Evolutionary conservation across 2,113 vertebrate species (phyloP).

Genomic region (Eonycteris spelaea): DNA sequence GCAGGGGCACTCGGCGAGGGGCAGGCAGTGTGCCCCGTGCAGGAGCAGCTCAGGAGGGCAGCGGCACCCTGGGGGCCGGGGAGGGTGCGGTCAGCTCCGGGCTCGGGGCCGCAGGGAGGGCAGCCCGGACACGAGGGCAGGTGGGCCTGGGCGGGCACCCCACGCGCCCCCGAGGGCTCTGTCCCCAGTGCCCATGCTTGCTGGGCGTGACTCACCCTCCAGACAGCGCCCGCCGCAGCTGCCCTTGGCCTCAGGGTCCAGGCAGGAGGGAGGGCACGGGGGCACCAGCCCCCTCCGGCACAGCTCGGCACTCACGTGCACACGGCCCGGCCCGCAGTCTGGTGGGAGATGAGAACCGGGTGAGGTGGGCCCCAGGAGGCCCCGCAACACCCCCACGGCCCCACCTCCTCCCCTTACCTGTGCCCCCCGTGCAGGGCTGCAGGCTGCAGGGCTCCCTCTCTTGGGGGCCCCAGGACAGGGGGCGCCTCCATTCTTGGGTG

Average conservation of each 20-base stretch:
- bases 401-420: slow-evolving; percentile 51
- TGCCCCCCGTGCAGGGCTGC: slow-evolving; percentile 80
- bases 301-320: slow-evolving; percentile 81
- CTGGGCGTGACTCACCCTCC: slow-evolving; percentile 77
- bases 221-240: slow-evolving; percentile 85
- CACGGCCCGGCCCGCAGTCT: slow-evolving; percentile 84
- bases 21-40: slow-evolving; percentile 84
- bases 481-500: slow-evolving; percentile 89
- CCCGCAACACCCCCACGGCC: fast-evolving
- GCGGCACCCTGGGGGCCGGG: slow-evolving; percentile 83
- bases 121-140: neutral
- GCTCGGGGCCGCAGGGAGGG: too few species aligned
- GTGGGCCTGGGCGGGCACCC: neutral
- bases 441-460: slow-evolving; percentile 87
- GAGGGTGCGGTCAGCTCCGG: neutral
- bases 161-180: fast-evolving
- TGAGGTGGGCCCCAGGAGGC: neutral
- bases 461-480: slow-evolving; percentile 84
- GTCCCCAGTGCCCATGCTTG: slow-evolving; percentile 49
- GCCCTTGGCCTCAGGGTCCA: slow-evolving; percentile 78
- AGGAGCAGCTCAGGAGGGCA: slow-evolving; percentile 85
- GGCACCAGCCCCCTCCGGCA: slow-evolving; percentile 80
- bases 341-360: neutral
- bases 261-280: slow-evolving; percentile 85
- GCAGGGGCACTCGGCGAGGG: slow-evolving; percentile 86